Evolutionary conservation across 2,113 vertebrate genomes (phyloP).

Genomic region (Rhagologus leucostigma): DNA sequence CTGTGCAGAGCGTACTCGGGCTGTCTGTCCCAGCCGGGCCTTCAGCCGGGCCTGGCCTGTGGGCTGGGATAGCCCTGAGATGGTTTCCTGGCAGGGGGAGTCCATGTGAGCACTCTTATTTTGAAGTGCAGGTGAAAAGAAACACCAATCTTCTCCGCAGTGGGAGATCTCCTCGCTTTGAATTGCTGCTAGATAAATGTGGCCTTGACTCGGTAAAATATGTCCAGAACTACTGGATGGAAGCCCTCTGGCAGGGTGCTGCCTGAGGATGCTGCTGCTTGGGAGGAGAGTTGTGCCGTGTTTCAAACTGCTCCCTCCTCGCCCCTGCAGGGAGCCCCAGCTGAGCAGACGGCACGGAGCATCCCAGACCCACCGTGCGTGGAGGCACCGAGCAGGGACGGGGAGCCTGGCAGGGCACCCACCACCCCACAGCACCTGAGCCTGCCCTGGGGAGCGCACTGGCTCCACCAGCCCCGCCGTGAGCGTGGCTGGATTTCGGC

Average conservation of each 20-base stretch:
- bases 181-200: not conserved
- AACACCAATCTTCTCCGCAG: not conserved
- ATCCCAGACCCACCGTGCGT: rapidly evolving
- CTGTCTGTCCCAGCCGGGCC: not conserved
- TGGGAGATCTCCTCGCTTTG: not conserved
- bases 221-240: not conserved
- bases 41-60: not conserved
- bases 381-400: rapidly evolving
- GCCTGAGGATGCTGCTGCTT: not conserved
- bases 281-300: not conserved
- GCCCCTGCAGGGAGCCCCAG: not conserved
- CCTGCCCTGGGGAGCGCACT: rapidly evolving
- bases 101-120: not conserved
- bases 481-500: not conserved
- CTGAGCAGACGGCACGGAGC: not conserved
- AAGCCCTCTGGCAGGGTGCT: not conserved
- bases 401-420: not conserved
- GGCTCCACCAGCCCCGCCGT: rapidly evolving
- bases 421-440: not conserved
- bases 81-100: not conserved
- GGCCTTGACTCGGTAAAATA: not conserved
- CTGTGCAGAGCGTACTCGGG: rapidly evolving
- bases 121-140: not conserved
- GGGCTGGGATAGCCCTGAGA: not conserved
- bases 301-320: not conserved